These are phyloP conservation scores for Sula dactylatra DNA, from an alignment of 2,113 vertebrate species.

Conservation along the genomic window DNA sequence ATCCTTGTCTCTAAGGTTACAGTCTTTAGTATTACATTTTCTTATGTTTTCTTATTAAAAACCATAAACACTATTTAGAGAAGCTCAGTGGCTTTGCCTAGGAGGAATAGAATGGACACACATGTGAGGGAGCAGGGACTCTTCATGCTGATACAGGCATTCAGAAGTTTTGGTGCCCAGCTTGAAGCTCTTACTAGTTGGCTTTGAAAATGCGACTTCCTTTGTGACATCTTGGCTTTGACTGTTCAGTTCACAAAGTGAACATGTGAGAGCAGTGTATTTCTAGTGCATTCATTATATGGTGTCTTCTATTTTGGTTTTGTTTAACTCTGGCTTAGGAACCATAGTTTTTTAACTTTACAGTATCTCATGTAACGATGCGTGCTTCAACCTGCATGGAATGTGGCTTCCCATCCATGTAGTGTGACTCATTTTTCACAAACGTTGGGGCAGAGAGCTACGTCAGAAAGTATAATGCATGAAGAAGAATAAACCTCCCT, in stretches of 20 bases:
- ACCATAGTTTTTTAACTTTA: neutral
- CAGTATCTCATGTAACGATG: neutral
- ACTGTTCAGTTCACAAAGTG: neutral
- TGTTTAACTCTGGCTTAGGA: neutral
- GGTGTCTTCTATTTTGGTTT: neutral
- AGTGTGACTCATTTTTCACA: conserved; percentile 6
- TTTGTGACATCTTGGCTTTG: neutral
- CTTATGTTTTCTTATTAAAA: neutral
- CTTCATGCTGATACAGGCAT: neutral
- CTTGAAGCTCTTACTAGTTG: neutral
- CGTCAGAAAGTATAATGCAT: neutral
- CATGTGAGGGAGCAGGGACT: neutral
- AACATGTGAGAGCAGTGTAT: neutral
- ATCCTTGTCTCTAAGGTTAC: neutral
- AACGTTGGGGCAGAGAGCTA: neutral
- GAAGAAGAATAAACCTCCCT: neutral
- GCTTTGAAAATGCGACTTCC: neutral
- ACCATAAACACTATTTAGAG: neutral
- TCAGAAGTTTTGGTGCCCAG: neutral
- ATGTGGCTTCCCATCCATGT: neutral
- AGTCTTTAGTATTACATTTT: neutral
- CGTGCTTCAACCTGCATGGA: neutral
- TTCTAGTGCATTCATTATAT: neutral
- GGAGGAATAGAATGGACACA: neutral
- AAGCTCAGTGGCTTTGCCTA: neutral